Conservation (phyloP, 2,113 vertebrate genomes). For the Eleginops maclovinus region DNA sequence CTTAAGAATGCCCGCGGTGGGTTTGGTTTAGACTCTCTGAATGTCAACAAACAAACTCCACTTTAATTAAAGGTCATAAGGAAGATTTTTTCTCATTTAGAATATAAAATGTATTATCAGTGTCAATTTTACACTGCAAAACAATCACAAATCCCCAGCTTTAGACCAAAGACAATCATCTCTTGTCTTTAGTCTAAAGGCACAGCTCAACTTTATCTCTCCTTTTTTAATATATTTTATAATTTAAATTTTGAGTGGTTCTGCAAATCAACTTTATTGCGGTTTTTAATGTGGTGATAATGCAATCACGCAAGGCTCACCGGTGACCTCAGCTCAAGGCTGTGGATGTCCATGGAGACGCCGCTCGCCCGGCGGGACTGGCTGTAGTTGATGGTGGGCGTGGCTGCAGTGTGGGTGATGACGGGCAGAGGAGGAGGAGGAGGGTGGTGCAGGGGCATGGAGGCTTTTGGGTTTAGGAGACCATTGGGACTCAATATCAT, state of each 20-base stretch:
- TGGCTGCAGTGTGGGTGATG: constrained; percentile 91
- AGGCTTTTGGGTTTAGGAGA: constrained; percentile 90
- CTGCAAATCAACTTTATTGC: constrained; percentile 9
- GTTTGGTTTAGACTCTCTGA: constrained; percentile 1
- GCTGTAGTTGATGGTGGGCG: constrained; percentile 87
- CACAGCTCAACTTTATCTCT: constrained; percentile 2
- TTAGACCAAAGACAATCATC: not conserved
- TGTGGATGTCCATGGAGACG: constrained; percentile 84
- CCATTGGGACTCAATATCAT: constrained; percentile 92
- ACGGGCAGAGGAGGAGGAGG: constrained; percentile 85
- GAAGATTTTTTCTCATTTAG: not conserved
- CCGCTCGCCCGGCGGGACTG: constrained; percentile 89
- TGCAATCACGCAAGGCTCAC: constrained; percentile 77
- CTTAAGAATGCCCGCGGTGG: not conserved
- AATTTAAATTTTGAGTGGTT: not conserved
- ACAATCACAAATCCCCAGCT: not conserved
- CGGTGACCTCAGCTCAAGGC: constrained; percentile 89
- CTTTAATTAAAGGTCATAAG: not conserved
- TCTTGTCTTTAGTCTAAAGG: too few species aligned
- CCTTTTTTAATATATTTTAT: constrained; percentile 12
- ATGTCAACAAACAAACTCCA: not conserved
- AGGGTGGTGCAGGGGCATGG: constrained; percentile 79
- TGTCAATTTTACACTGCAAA: not conserved
- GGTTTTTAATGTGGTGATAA: not conserved
- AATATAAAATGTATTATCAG: not conserved